Evolutionary conservation across 2,888 invertebrate genomes (phyloP).

Genomic region (Nematopogon swammerdamellus): DNA sequence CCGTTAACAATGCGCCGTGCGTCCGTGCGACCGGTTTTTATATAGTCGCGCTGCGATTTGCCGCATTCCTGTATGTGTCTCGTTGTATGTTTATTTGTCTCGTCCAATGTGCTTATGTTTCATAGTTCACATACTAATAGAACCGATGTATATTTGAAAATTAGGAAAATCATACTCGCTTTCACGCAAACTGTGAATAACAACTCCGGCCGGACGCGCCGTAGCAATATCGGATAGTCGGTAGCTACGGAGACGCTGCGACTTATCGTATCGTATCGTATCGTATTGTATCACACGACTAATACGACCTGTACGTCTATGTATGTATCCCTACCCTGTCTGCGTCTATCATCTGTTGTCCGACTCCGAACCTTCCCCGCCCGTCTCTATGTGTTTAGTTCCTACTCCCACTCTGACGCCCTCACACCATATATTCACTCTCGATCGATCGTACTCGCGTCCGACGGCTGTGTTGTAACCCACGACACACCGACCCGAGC

Average conservation of each 20-base stretch:
- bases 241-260: not conserved
- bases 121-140: conserved; percentile 29
- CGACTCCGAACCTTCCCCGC: conserved; percentile 52
- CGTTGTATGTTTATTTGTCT: conserved; percentile 52
- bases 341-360: conserved; percentile 77
- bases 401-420: conserved; percentile 42
- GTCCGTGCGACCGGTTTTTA: no score
- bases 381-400: conserved; percentile 56
- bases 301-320: conserved; percentile 26
- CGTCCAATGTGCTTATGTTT: conserved; percentile 54
- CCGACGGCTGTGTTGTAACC: not conserved
- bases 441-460: not conserved
- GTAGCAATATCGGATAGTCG: no score
- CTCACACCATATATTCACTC: not conserved
- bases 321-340: conserved; percentile 65
- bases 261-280: not conserved
- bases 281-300: not conserved
- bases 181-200: conserved; percentile 38
- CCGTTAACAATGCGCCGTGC: no score
- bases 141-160: conserved; percentile 30
- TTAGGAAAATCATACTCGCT: conserved; percentile 58
- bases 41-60: conserved; percentile 26
- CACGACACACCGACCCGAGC: not conserved
- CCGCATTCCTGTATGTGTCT: conserved; percentile 44
- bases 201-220: no score